A percentile compares a stretch with the other conserved stretches of the same genome.
Evolutionary conservation across 2,888 invertebrate species (phyloP).

Genomic region (Caenorhabditis zanzibari): DNA sequence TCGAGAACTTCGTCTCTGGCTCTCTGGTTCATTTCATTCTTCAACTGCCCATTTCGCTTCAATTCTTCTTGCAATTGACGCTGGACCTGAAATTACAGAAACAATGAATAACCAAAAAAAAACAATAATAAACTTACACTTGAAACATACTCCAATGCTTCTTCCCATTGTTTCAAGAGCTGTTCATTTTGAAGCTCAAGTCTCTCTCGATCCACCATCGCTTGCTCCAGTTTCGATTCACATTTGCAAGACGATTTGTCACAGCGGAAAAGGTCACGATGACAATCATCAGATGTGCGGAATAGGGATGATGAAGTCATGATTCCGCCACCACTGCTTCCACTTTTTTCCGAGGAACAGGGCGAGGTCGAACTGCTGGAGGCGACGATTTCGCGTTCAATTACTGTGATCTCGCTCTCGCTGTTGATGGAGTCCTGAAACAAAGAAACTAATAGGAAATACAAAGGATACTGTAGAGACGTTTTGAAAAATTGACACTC

Average conservation of each 20-base stretch:
- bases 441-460: background rate
- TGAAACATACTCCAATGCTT: conserved; percentile 73
- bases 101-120: conserved; percentile 1
- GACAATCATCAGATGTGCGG: conserved; percentile 41
- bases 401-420: conserved; percentile 73
- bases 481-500: too few species aligned
- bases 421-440: conserved; percentile 67
- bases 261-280: conserved; percentile 41
- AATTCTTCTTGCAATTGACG: conserved; percentile 73
- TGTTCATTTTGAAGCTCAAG: conserved; percentile 76
- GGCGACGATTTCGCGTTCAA: conserved; percentile 69
- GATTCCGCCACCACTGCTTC: conserved; percentile 49
- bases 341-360: conserved; percentile 68
- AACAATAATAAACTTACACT: conserved; percentile 52
- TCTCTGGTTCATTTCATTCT: conserved; percentile 61
- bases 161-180: conserved; percentile 73
- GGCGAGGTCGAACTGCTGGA: conserved; percentile 69
- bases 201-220: conserved; percentile 70
- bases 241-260: conserved; percentile 59
- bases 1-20: conserved; percentile 66
- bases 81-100: conserved; percentile 63
- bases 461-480: too few species aligned
- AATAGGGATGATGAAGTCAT: conserved; percentile 40
- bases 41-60: conserved; percentile 62
- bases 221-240: conserved; percentile 54